Evolutionary conservation across 2,113 vertebrate species (phyloP).

Genomic region (Odocoileus hemionus): DNA sequence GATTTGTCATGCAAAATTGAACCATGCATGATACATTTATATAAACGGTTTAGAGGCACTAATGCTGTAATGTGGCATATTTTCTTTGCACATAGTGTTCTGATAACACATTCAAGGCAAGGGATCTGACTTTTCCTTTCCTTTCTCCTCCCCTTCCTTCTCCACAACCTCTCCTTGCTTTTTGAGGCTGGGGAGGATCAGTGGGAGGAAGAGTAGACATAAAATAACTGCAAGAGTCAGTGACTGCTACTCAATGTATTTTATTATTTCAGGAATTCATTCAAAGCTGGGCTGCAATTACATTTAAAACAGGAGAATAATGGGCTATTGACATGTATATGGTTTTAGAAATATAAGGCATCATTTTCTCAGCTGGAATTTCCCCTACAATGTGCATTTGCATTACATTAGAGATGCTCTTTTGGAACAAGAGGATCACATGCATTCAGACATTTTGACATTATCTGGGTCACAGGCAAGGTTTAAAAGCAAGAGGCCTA

Average conservation of each 20-base stretch:
- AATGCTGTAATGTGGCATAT: conserved; percentile 56
- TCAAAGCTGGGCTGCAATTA: conserved; percentile 83
- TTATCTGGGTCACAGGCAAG: conserved; percentile 83
- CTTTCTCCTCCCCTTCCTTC: conserved; percentile 45
- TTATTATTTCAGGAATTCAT: conserved; percentile 84
- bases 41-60: conserved; percentile 59
- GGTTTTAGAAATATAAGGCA: conserved; percentile 85
- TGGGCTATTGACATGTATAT: conserved; percentile 87
- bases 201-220: conserved; percentile 47
- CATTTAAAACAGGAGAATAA: conserved; percentile 85
- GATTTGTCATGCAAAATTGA: conserved; percentile 77
- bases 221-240: conserved; percentile 76
- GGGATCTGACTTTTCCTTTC: conserved; percentile 66
- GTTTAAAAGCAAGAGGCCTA: conserved; percentile 80
- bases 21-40: conserved; percentile 47
- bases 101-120: conserved; percentile 58
- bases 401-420: conserved; percentile 85
- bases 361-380: conserved; percentile 88
- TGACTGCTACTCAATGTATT: conserved; percentile 77
- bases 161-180: conserved; percentile 27
- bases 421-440: conserved; percentile 76
- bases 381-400: conserved; percentile 83
- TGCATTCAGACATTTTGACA: conserved; percentile 82
- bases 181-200: not conserved
- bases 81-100: conserved; percentile 59